phyloP scores from a whole-genome alignment of 2,888 invertebrate genomes.

The Microdon myrmicae region DNA sequence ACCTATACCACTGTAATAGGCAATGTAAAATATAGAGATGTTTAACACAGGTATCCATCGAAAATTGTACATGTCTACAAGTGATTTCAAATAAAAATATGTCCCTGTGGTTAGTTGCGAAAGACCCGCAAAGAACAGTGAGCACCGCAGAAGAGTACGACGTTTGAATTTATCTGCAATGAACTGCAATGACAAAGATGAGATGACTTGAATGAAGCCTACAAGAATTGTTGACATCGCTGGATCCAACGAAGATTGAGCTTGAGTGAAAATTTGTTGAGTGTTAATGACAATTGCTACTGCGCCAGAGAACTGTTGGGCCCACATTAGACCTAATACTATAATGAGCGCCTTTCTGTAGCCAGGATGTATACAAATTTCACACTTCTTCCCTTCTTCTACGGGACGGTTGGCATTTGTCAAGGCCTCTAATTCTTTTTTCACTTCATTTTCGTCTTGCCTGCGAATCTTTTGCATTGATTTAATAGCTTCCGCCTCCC shows the following conservation, averaged over 20 bases:
- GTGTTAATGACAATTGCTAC: slow-evolving; percentile 84
- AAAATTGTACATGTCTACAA: slow-evolving; percentile 66
- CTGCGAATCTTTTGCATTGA: slow-evolving; percentile 76
- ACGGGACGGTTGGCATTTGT: no score
- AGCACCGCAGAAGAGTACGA: slow-evolving; percentile 76
- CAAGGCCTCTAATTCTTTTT: no score
- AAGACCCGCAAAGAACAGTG: slow-evolving; percentile 75
- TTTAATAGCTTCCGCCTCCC: slow-evolving; percentile 70
- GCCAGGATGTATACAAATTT: slow-evolving; percentile 74
- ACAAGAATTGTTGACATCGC: slow-evolving; percentile 79
- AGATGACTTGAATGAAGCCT: slow-evolving; percentile 75
- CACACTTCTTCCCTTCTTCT: slow-evolving; percentile 67
- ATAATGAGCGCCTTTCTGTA: slow-evolving; percentile 82
- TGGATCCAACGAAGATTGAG: slow-evolving; percentile 73
- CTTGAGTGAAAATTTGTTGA: slow-evolving; percentile 75
- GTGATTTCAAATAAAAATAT: slow-evolving; percentile 72
- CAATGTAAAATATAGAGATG: slow-evolving; percentile 77
- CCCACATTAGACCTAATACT: slow-evolving; percentile 77
- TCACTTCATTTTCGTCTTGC: slow-evolving; percentile 73
- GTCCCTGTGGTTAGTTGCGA: slow-evolving; percentile 71
- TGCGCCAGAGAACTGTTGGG: slow-evolving; percentile 86
- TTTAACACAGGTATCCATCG: slow-evolving; percentile 78
- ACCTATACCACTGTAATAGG: slow-evolving; percentile 81
- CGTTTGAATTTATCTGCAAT: slow-evolving; percentile 83
- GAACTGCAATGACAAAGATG: slow-evolving; percentile 78